Percentiles rank a stretch among this genome's conserved stretches.
Conservation (phyloP, 2,888 invertebrate species). For the Oscheius sp. region DNA sequence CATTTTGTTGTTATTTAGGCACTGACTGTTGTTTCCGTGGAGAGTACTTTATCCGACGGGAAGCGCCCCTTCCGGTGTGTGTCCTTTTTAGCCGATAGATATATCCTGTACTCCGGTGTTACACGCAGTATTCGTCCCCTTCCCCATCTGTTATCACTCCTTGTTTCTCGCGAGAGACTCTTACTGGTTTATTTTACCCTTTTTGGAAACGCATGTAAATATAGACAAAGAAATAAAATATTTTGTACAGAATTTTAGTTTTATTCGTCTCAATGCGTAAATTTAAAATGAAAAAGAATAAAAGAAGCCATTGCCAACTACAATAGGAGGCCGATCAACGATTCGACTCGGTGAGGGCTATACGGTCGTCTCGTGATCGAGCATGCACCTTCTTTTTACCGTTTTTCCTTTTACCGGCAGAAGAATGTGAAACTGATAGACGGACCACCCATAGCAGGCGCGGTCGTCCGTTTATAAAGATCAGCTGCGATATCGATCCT, state of each 20-base stretch:
- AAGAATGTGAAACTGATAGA: no score
- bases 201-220: slow-evolving; percentile 27
- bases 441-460: background rate
- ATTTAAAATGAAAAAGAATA: no score
- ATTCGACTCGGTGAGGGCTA: no score
- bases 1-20: slow-evolving; percentile 20
- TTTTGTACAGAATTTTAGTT: no score
- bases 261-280: no score
- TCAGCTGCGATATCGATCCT: slow-evolving; percentile 25
- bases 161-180: slow-evolving; percentile 19
- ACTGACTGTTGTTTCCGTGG: slow-evolving; percentile 23
- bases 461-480: background rate
- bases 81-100: background rate
- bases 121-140: slow-evolving; percentile 18
- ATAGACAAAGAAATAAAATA: slow-evolving; percentile 27
- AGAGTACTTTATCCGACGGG: slow-evolving; percentile 34
- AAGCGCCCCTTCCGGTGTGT: slow-evolving; percentile 28
- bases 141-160: background rate
- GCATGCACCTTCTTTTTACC: no score
- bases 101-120: slow-evolving; percentile 16
- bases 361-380: no score
- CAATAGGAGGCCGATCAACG: no score
- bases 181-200: slow-evolving; percentile 11
- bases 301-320: no score
- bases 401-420: no score